Evolutionary conservation across 2,888 invertebrate genomes (phyloP), one percentile per base, ranked within the genome.

Genomic region (Parnassius glacialis): DNA sequence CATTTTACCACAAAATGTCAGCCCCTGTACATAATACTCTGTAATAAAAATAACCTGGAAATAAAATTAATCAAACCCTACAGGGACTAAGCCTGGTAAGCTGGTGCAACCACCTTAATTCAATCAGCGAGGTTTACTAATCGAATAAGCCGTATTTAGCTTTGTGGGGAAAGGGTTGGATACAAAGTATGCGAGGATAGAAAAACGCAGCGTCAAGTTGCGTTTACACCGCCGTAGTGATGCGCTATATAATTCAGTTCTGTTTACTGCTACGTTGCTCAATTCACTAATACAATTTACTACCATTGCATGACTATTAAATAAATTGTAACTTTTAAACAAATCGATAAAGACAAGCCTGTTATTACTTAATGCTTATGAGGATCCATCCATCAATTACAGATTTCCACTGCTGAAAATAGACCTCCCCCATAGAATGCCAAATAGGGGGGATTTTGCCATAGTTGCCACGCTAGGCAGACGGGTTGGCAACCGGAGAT

Each of bases 101-200:
- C 68, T 66, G 68, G 78, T 81, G 68, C 83, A 78, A 83, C 84
- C 78, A 84, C 88, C 83, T 90, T 90, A 90, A 90, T 90, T 90
- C 88, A 88, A 91, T 90, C 86, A 90, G 79, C 75, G 76, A 74
- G 76, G 74, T 79, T 76, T 78, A 76, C 86, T 90, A 91, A 91
- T 91, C 90, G 81, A 90, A 91, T 91, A 90, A 91, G 88, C 89
- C 83, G 81, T 74, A 78, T 80, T 84, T 80, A 82, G 82, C 82
- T 82, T 78, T 72, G 73, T 69, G 72, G 80, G 79, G 77, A 82
- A 83, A 79, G 81, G 78, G 79, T 83, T 80, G 75, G 71, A 71
- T 57, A 50, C 67, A 47, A 56, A 71, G 82, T 68, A 74, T 77
- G 84, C 67, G 71, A 71, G 47, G 65, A 44, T 13, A 12, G n/a